Percentiles rank a stretch among this genome's conserved stretches.
Conservation (phyloP, 2,888 invertebrate genomes). For the Choreutis nemorana region DNA sequence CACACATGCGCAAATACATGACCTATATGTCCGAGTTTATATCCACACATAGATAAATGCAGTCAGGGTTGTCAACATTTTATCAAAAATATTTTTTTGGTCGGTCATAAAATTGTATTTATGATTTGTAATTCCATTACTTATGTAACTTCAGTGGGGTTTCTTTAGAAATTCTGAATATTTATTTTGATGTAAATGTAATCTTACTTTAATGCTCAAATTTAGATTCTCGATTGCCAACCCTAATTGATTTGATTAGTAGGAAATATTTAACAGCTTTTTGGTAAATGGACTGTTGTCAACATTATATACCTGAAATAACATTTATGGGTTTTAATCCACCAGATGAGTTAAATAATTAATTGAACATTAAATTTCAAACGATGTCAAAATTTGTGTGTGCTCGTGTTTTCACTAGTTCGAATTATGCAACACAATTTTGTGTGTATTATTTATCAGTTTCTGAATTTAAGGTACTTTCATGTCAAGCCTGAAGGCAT, state of each 20-base stretch:
- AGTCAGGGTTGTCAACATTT: constrained; percentile 18
- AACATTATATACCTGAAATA: too few species aligned
- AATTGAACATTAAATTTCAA: constrained; percentile 3
- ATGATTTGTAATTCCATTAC: too few species aligned
- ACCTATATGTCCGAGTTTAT: constrained; percentile 9
- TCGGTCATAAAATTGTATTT: too few species aligned
- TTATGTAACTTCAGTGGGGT: too few species aligned
- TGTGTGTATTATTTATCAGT: too few species aligned
- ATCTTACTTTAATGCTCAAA: background rate
- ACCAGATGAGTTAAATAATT: constrained; percentile 8
- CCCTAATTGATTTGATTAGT: background rate
- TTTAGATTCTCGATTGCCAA: background rate
- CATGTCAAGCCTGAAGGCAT: too few species aligned
- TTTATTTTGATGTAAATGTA: too few species aligned
- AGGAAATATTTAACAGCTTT: constrained; percentile 13
- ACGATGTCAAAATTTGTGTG: background rate
- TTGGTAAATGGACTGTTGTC: constrained; percentile 13
- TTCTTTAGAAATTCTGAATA: too few species aligned
- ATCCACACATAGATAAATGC: constrained; percentile 12
- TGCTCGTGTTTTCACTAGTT: too few species aligned
- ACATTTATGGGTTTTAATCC: too few species aligned
- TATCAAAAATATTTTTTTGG: background rate
- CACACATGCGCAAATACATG: constrained; percentile 16
- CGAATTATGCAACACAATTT: too few species aligned
- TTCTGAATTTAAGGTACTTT: too few species aligned